A percentile compares a stretch with the other conserved stretches of the same genome.
phyloP scores from a whole-genome alignment of 2,113 vertebrate species.

The Gulo gulo region DNA sequence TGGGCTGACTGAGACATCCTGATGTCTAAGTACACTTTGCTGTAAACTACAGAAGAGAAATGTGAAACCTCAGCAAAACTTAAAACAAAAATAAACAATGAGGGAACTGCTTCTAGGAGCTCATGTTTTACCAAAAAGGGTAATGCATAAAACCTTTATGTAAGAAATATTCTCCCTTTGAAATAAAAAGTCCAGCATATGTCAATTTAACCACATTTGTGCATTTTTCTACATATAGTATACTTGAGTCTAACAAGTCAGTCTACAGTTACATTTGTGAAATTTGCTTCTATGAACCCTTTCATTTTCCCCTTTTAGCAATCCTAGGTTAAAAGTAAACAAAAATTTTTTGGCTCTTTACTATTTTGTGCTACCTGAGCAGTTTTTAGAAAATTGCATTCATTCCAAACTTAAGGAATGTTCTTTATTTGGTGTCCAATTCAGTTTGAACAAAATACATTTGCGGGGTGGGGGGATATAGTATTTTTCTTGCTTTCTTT shows the following conservation, averaged over 20 bases:
- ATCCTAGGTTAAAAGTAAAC: constrained; percentile 48
- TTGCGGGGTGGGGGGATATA: not conserved
- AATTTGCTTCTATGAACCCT: constrained; percentile 15
- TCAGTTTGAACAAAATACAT: constrained; percentile 51
- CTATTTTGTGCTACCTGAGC: constrained; percentile 46
- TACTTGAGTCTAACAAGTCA: not conserved
- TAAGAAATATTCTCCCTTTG: not conserved
- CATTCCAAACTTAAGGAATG: constrained; percentile 43
- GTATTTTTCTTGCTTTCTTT: constrained; percentile 49
- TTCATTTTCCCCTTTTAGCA: constrained; percentile 63
- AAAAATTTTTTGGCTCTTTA: constrained; percentile 22
- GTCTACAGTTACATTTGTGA: constrained; percentile 14
- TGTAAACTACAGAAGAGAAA: not conserved
- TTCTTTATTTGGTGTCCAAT: constrained; percentile 54
- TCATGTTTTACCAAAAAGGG: not conserved
- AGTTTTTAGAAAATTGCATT: constrained; percentile 61
- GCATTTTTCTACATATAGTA: not conserved
- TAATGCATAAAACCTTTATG: not conserved
- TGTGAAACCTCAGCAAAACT: not conserved
- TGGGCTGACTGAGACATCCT: not conserved
- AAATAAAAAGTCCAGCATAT: not conserved
- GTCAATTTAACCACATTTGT: constrained; percentile 7
- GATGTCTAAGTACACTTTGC: not conserved
- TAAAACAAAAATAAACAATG: not conserved
- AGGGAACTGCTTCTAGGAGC: not conserved